These are phyloP conservation scores for Epsilonema sp. DNA, from an alignment of 2,888 invertebrate genomes.

Conservation along the genomic window DNA sequence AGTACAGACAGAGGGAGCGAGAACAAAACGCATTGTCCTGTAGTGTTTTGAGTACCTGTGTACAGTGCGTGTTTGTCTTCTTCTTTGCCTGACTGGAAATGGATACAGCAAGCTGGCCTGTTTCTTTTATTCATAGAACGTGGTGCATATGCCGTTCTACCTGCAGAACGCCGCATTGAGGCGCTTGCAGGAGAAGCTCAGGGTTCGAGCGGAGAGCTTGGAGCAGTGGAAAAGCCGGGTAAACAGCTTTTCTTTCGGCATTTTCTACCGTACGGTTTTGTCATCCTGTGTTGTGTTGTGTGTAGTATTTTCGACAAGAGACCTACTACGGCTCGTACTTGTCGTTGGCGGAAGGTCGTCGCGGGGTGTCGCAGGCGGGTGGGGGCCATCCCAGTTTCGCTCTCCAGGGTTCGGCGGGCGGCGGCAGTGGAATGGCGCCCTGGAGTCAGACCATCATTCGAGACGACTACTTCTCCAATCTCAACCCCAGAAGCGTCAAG, in stretches of 20 bases:
- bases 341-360: slow-evolving; percentile 10
- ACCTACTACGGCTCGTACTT: slow-evolving; percentile 20
- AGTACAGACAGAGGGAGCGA: background rate
- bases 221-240: slow-evolving; percentile 20
- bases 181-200: slow-evolving; percentile 18
- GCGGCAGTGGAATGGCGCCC: background rate
- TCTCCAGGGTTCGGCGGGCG: slow-evolving; percentile 8
- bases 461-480: slow-evolving; percentile 95
- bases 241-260: too few relatives aligned
- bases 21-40: too few relatives aligned
- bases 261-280: too few relatives aligned
- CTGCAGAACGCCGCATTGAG: slow-evolving; percentile 84
- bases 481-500: slow-evolving; percentile 88
- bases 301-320: slow-evolving; percentile 10
- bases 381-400: slow-evolving; percentile 6
- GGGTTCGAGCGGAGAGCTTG: slow-evolving; percentile 16
- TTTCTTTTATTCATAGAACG: too few relatives aligned
- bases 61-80: slow-evolving; percentile 3
- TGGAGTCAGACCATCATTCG: slow-evolving; percentile 44
- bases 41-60: slow-evolving; percentile 3
- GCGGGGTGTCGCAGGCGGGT: background rate
- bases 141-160: slow-evolving; percentile 93
- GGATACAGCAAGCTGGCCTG: too few relatives aligned
- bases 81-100: slow-evolving; percentile 46
- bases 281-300: background rate